Evolutionary conservation across 2,797 vertebrate genomes (phyloP), one percentile per base, ranked within the genome.

Genomic region (Oreochromis mossambicus): DNA sequence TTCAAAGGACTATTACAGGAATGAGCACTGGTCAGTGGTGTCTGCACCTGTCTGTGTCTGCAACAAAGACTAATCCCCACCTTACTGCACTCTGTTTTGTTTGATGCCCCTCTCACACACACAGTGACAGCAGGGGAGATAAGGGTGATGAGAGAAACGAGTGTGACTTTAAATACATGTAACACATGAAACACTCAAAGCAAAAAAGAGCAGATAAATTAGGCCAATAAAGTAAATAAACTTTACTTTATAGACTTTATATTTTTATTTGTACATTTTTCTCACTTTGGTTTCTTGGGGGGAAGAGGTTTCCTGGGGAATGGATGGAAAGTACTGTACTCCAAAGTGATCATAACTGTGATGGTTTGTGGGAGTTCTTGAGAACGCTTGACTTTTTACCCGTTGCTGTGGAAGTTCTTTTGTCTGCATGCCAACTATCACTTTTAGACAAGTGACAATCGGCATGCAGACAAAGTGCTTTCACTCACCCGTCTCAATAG

Each of bases 401-500:
- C 2, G 4, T 7, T 66, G 61, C 36, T 14, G 36, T 8, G 6
- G 19, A 66, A 21, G 34, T 21, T 46, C 26, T 75, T 56, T 21
- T 34, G 11, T 36, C n/a, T 34, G 10, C 1, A 56, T 36, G 8
- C 68, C 70, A 29, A 38, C 32, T 56, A 29, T 7, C 32, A 63
- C 58, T n/a, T 63, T n/a, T 70, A 43, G 38, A 3, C 38, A 70
- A 70, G 21, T 68, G 21, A 70, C 1, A 46, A 43, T 17, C 21
- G 0, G 41, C 46, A 34, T 81, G 21, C 55, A 83, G 24, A 50
- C 38, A 55, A 46, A 55, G 68, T 6, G 8, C 41, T 84, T 83
- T 52, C 15, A 80, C 95, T 93, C 85, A 98, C 98, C 98, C 1
- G 97, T 98, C 94, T 99, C 98, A 24, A 98, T 98, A 87, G 98